Evolutionary conservation across 2,113 vertebrate species (phyloP).

Genomic region (Helogale parvula): DNA sequence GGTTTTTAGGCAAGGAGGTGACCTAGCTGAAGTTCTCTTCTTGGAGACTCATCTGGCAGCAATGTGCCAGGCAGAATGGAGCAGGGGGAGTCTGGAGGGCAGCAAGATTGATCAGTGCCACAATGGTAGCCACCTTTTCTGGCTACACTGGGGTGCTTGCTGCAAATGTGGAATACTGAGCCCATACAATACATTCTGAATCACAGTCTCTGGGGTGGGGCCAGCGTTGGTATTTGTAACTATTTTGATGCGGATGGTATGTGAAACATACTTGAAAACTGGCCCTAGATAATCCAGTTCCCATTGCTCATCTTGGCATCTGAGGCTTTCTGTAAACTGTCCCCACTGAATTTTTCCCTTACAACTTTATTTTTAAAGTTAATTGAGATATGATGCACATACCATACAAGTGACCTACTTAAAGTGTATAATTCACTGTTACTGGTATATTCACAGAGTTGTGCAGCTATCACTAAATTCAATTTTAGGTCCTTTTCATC

Average conservation of each 20-base stretch:
- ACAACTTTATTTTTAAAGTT: neutral
- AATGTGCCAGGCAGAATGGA: neutral
- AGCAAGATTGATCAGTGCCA: neutral
- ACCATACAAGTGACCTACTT: neutral
- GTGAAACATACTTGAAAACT: slow-evolving; percentile 9
- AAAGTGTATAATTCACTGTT: slow-evolving; percentile 1
- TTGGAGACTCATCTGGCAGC: neutral
- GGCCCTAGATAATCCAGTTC: neutral
- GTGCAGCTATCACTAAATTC: neutral
- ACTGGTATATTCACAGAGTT: neutral
- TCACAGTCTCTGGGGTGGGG: neutral
- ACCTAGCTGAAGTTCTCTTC: neutral
- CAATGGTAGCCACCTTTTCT: neutral
- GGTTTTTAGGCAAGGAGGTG: neutral
- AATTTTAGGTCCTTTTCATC: slow-evolving; percentile 38
- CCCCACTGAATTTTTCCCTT: neutral
- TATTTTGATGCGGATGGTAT: neutral
- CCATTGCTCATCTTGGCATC: neutral
- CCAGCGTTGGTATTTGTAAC: neutral
- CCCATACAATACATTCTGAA: neutral
- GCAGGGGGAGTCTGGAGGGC: neutral
- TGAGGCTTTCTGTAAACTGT: neutral
- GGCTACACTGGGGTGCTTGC: neutral
- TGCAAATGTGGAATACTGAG: neutral
- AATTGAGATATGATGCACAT: slow-evolving; percentile 20